Base-by-base conservation (phyloP, 2,113 vertebrate species). In the Grammomys dolichurus region DNA sequence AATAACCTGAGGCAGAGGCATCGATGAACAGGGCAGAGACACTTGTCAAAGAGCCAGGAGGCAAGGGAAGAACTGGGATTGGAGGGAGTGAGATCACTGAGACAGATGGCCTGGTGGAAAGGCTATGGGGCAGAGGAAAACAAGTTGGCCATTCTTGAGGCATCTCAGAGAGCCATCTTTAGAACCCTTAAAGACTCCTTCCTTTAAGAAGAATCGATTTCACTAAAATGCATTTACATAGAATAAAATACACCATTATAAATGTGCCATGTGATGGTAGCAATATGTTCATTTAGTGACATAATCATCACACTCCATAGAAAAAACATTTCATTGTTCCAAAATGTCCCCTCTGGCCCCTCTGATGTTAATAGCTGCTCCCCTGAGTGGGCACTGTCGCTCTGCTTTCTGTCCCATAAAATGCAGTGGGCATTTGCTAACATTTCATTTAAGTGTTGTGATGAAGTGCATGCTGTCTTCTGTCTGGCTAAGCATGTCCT, bases 161-260 rank as follows among this genome's bases (percentile, higher is more conserved):
- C 54, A 63, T 67, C 54, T 86, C n/a, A 72, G 76, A 85, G 1
- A 26, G 2, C 22, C 48, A 36, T 56, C 43, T 48, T 91, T 36
- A 69, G 51, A 93, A 89, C 67, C 33, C 43, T n/a, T 46, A 16
- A 80, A 11, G 36, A 60, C 4, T 54, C 60, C 17, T 24, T 67
- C 76, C 89, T 70, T 31, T 76, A 0, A 46, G 78, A 88, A 31
- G 58, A 56, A 36, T 81, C 63, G 75, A 20, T 22, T 63, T 31
- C 13, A 60, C 20, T 58, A 31, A 80, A 76, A 19, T 67, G 3
- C 51, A 93, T 82, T 92, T 87, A 72, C 16, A 54, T 87, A 67
- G 91, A 28, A 81, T 54, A 87, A 76, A 97, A 81, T 72, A 54
- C 1, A 28, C 67, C 26, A 54, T 60, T 87, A 40, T 86, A 95